Conservation (phyloP, 2,888 invertebrate genomes). For the Plusia festucae region DNA sequence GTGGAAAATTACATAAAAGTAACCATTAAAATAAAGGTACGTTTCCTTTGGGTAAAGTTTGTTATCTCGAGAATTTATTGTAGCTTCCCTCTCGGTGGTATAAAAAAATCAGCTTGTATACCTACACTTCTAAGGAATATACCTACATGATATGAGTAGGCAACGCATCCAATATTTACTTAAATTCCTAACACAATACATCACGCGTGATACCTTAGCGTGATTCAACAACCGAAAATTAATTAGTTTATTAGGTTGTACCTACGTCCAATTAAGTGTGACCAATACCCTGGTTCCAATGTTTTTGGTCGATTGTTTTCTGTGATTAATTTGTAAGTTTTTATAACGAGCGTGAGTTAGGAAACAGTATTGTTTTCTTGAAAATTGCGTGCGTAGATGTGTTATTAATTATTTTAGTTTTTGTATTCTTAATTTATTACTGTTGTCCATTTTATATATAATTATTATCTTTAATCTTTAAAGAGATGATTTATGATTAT, state of each 20-base stretch:
- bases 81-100: no score
- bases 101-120: no score
- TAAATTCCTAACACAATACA: background rate
- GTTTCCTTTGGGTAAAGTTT: no score
- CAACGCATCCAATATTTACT: background rate
- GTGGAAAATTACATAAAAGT: no score
- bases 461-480: conserved; percentile 18
- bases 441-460: conserved; percentile 23
- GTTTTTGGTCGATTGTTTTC: conserved; percentile 15
- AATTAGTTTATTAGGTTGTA: conserved; percentile 40
- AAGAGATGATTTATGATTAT: background rate
- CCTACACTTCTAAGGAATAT: no score
- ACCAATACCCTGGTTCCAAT: conserved; percentile 28
- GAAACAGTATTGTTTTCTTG: conserved; percentile 52
- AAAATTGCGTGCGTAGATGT: conserved; percentile 28
- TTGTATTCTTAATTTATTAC: conserved; percentile 53
- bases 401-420: conserved; percentile 38
- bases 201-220: background rate
- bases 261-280: conserved; percentile 20
- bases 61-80: no score
- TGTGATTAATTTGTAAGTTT: conserved; percentile 55
- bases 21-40: no score
- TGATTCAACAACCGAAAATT: background rate
- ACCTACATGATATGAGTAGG: no score
- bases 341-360: conserved; percentile 27